Percentiles rank a stretch among this genome's conserved stretches.
Conservation (phyloP, 2,888 invertebrate species). For the Cerceris ruficornis region DNA sequence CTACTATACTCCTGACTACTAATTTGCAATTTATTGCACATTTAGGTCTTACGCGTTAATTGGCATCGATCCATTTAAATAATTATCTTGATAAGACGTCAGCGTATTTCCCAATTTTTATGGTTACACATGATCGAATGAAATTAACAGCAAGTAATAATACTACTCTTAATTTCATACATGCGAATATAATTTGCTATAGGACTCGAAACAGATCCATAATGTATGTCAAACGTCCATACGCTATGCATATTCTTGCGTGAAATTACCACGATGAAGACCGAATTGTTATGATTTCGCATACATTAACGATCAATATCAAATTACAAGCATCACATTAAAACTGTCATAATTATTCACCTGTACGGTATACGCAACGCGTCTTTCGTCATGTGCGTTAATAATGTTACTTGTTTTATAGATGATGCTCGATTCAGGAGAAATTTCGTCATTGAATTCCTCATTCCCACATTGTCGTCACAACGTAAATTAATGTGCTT, state of each 20-base stretch:
- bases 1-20: too few species aligned
- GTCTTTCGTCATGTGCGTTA: neutral
- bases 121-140: too few species aligned
- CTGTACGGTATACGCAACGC: neutral
- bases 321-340: conserved; percentile 8
- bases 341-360: neutral
- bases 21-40: too few species aligned
- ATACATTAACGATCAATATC: conserved; percentile 12
- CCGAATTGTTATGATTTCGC: conserved; percentile 2
- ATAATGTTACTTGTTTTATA: neutral
- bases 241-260: conserved; percentile 25
- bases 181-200: neutral
- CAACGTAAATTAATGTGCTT: neutral
- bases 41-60: too few species aligned
- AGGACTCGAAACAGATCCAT: conserved; percentile 12
- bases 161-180: neutral
- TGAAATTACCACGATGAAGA: conserved; percentile 26
- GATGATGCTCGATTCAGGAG: neutral
- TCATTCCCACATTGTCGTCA: neutral
- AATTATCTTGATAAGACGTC: too few species aligned
- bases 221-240: conserved; percentile 1
- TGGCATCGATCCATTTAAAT: too few species aligned
- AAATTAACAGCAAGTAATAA: too few species aligned
- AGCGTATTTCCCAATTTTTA: too few species aligned
- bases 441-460: neutral